Percentiles rank a stretch among this genome's conserved stretches.
Conservation (phyloP, 2,113 vertebrate genomes). For the Urocolius indicus region DNA sequence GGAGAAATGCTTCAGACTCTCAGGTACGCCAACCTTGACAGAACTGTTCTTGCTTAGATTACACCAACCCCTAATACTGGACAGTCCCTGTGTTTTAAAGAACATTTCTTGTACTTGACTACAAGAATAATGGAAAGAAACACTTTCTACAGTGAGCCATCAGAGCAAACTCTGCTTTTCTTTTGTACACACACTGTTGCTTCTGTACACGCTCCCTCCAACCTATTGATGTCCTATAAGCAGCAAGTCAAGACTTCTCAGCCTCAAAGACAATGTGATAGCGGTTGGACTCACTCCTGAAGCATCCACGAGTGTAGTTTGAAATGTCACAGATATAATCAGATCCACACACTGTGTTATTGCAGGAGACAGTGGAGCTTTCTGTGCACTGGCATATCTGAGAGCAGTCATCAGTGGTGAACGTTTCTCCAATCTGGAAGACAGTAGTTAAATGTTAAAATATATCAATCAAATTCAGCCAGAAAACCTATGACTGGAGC, state of each 20-base stretch:
- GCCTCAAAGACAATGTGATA: not conserved
- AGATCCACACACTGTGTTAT: not conserved
- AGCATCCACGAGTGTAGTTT: constrained; percentile 68
- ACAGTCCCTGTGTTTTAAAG: not conserved
- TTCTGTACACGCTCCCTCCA: not conserved
- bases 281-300: constrained; percentile 50
- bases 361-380: constrained; percentile 58
- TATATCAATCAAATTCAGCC: not conserved
- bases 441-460: not conserved
- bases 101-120: not conserved
- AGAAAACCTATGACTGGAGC: not conserved
- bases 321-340: constrained; percentile 44
- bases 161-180: not conserved
- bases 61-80: not conserved
- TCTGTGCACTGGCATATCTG: constrained; percentile 65
- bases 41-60: not conserved
- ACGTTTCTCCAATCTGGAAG: constrained; percentile 63
- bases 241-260: not conserved
- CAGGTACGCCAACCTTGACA: not conserved
- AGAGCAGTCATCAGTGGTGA: constrained; percentile 69
- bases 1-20: not conserved
- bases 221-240: not conserved
- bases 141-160: not conserved
- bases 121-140: not conserved
- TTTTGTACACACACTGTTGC: not conserved